Percentiles rank a stretch among this genome's conserved stretches.
These are phyloP conservation scores for Tupaia tana DNA, from an alignment of 2,113 vertebrate species.

Conservation along the genomic window DNA sequence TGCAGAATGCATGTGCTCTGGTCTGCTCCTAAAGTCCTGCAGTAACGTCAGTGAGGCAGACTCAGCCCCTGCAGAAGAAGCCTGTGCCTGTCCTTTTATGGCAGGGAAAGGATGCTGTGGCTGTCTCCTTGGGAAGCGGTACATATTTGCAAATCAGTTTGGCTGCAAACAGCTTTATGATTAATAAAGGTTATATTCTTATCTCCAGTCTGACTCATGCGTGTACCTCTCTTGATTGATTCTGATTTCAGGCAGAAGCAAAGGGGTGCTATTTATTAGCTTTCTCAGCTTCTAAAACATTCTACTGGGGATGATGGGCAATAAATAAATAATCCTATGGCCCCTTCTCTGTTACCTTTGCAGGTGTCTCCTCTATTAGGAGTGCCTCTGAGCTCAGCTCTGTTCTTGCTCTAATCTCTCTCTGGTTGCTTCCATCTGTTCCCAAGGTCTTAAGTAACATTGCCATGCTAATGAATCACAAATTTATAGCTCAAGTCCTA, in stretches of 20 bases:
- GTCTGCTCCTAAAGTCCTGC: background rate
- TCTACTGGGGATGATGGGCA: background rate
- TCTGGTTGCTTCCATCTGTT: background rate
- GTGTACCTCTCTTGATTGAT: background rate
- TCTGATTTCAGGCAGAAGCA: constrained; percentile 42
- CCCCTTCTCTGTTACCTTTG: background rate
- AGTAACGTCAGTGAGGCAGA: too few relatives aligned
- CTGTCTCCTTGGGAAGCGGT: background rate
- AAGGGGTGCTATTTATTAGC: constrained; percentile 23
- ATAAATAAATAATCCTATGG: background rate
- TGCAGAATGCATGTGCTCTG: background rate
- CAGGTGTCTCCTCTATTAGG: background rate
- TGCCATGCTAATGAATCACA: background rate
- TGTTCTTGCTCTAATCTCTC: background rate
- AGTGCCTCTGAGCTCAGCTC: background rate
- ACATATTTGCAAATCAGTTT: background rate
- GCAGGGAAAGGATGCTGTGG: background rate
- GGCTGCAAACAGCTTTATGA: background rate
- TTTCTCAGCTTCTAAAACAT: background rate
- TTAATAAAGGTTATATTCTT: constrained; percentile 31
- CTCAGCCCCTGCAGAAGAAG: background rate
- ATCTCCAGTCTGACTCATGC: background rate
- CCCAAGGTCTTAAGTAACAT: background rate
- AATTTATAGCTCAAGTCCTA: background rate
- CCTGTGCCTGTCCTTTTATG: background rate